Evolutionary conservation across 64 coral and sea anemone species (phyloP), one percentile per base, ranked within the genome.

Genomic region (Montipora capricornis): DNA sequence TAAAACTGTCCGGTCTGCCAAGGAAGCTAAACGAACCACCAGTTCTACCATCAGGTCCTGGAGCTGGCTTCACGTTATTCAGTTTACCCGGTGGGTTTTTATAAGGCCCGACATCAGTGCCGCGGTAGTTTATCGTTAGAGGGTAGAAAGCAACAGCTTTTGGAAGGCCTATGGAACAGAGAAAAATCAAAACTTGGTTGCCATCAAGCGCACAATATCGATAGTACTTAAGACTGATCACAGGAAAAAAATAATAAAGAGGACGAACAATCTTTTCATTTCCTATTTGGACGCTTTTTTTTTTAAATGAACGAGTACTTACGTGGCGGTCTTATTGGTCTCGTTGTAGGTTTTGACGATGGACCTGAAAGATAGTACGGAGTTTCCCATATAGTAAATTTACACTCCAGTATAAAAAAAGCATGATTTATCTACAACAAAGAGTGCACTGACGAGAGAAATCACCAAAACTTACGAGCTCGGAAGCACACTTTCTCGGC

Each of bases 111-210:
- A 93, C 84, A 58, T 98, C 96, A 20, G 20, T 46, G 24, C 17
- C 79, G 44, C 89, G 19, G 44, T 89, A 88, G 0, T 49, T 57
- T 8, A 81, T 68, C 61, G 93, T 91, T 20, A 98, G 64, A 58
- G 96, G 96, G 47, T 98, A 98, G 84, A 93, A 93, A 5, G 92
- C 92, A 4, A 93, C 92, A 24, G 92, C 92, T 80, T 85, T 44
- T 5, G 92, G 92, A 11, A 93, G 92, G 3, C 81, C 89, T 90
- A 52, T 22, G 4, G 50, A 8, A 67, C 70, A 24, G 15, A 49
- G 5, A 78, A 17, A n/a, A 57, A 57, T 6, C 11, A 57, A 57
- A 57, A 57, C 53, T 57, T 57, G 11, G 53, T 8, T 11, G 3
- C 53, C 53, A 57, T 57, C 1, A 57, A 57, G 53, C 11, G 53